phyloP scores from a whole-genome alignment of 1,140 invertebrate genomes.

The Magallana ariakensis region DNA sequence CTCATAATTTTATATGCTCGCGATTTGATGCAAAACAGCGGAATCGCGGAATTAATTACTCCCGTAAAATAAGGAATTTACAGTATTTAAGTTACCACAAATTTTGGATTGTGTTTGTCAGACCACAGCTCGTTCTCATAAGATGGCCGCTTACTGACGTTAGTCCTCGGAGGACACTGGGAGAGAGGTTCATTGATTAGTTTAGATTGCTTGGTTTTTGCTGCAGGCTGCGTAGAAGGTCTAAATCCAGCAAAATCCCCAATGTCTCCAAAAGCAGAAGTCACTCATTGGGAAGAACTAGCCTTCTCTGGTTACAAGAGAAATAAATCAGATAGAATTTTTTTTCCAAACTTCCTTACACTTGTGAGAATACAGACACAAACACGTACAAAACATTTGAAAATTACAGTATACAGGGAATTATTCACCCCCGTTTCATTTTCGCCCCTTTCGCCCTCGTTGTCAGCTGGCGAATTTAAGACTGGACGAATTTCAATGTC shows the following conservation, averaged over 20 bases:
- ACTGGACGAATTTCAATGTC: too few relatives aligned
- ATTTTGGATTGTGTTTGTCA: slow-evolving; percentile 70
- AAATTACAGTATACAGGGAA: too few relatives aligned
- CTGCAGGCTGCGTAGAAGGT: slow-evolving; percentile 6
- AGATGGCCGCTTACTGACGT: slow-evolving; percentile 46
- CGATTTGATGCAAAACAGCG: too few relatives aligned
- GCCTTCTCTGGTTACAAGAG: slow-evolving; percentile 34
- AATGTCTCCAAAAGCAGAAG: slow-evolving; percentile 71
- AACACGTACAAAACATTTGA: too few relatives aligned
- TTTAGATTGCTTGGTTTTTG: slow-evolving; percentile 45
- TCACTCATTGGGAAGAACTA: slow-evolving; percentile 70
- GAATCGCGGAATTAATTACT: too few relatives aligned
- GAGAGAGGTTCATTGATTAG: neutral
- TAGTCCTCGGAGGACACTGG: slow-evolving; percentile 8
- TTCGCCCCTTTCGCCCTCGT: too few relatives aligned
- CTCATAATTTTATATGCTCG: too few relatives aligned
- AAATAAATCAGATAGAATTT: neutral
- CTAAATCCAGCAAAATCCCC: slow-evolving; percentile 56
- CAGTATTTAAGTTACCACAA: slow-evolving; percentile 58
- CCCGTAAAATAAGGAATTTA: too few relatives aligned
- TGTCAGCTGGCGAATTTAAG: too few relatives aligned
- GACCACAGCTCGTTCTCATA: slow-evolving; percentile 66
- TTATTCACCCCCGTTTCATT: too few relatives aligned
- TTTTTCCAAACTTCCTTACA: too few relatives aligned
- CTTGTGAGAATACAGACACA: too few relatives aligned